Evolutionary conservation across 2,113 vertebrate genomes (phyloP).

Genomic region (Odobenus rosmarus): DNA sequence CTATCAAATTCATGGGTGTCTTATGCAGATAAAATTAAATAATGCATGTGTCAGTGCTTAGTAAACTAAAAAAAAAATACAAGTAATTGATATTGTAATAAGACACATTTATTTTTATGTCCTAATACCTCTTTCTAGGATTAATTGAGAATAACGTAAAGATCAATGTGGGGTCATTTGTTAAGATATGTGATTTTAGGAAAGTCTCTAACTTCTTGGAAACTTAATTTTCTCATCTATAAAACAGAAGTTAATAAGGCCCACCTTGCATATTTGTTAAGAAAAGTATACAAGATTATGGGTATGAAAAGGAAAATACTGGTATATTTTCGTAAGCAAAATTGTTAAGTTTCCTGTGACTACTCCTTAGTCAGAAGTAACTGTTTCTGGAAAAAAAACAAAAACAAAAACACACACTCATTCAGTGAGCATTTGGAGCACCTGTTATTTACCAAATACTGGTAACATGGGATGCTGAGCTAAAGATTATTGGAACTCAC

Average conservation of each 20-base stretch:
- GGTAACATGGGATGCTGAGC: background rate
- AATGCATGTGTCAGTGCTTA: background rate
- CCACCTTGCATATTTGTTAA: background rate
- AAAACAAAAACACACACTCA: background rate
- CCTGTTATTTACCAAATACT: background rate
- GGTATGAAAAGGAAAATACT: background rate
- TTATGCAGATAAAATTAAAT: background rate
- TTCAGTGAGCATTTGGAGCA: background rate
- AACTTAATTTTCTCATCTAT: background rate
- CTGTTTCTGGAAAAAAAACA: background rate
- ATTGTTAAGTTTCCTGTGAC: background rate
- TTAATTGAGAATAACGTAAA: background rate
- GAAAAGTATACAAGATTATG: background rate
- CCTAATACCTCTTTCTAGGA: background rate
- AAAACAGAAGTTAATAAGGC: background rate
- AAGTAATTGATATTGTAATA: background rate
- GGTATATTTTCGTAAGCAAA: background rate
- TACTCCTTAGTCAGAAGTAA: background rate
- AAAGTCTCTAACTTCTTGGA: background rate
- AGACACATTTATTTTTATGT: background rate
- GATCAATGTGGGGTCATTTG: background rate
- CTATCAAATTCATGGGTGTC: background rate
- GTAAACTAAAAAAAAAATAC: background rate
- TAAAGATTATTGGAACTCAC: background rate
- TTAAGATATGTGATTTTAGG: background rate